A percentile compares a stretch with the other conserved stretches of the same genome.
These are phyloP conservation scores for Molossus molossus DNA, from an alignment of 2,797 vertebrate species.

Conservation along the genomic window DNA sequence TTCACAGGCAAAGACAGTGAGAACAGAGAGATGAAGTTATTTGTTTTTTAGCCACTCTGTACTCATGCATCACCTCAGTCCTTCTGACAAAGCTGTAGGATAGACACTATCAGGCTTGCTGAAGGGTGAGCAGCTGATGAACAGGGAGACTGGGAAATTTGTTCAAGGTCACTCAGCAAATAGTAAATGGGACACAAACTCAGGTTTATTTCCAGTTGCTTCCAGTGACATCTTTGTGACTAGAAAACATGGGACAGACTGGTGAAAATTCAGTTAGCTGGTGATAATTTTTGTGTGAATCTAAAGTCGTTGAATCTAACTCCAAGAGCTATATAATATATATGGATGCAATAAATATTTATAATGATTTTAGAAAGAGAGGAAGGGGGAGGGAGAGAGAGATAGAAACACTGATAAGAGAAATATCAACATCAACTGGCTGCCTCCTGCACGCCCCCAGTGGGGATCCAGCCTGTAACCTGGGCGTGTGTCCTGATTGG, in stretches of 20 bases:
- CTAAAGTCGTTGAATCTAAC: neutral
- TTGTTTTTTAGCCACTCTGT: neutral
- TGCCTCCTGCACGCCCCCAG: no score
- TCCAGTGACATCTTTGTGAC: neutral
- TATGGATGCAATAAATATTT: neutral
- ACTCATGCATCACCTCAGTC: fast-evolving
- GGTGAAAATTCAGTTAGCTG: neutral
- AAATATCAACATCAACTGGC: no score
- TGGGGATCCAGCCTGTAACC: no score
- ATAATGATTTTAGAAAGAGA: no score
- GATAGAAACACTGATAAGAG: no score
- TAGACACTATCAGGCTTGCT: neutral
- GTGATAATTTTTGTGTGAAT: neutral
- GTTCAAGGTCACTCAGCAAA: neutral
- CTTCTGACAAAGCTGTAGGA: neutral
- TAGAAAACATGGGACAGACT: neutral
- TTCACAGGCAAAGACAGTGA: neutral
- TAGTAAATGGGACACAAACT: neutral
- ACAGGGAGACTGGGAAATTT: neutral
- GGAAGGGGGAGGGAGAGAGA: no score
- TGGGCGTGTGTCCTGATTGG: no score
- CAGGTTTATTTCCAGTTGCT: conserved; percentile 20
- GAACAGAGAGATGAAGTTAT: neutral
- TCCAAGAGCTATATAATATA: neutral
- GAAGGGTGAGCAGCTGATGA: neutral